These are phyloP conservation scores for Ophion ellenae DNA, from an alignment of 2,888 invertebrate species.

Conservation along the genomic window DNA sequence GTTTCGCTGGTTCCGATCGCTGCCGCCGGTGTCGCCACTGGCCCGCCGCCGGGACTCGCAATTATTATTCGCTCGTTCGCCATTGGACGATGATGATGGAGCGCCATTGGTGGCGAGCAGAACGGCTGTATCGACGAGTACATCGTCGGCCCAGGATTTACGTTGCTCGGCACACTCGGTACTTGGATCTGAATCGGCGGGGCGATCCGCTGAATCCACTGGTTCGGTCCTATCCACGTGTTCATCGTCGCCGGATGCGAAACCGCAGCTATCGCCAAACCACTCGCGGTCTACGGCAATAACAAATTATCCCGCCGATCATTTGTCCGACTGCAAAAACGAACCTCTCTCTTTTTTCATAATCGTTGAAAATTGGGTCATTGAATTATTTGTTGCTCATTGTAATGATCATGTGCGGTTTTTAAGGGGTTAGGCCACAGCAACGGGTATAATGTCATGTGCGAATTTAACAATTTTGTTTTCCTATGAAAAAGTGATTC, in stretches of 20 bases:
- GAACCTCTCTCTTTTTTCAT: neutral
- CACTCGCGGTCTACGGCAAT: conserved; percentile 72
- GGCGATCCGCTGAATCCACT: conserved; percentile 77
- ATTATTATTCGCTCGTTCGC: conserved; percentile 8
- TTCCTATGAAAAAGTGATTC: too few species aligned
- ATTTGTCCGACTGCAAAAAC: neutral
- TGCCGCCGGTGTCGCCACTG: conserved; percentile 33
- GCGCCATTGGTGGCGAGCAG: conserved; percentile 70
- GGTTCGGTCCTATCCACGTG: conserved; percentile 74
- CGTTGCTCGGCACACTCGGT: conserved; percentile 64
- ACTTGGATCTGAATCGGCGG: conserved; percentile 75
- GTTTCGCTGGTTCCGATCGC: conserved; percentile 1
- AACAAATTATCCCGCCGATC: neutral
- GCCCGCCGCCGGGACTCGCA: neutral
- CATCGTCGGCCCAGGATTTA: conserved; percentile 67
- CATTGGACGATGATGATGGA: conserved; percentile 71
- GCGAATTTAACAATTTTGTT: too few species aligned
- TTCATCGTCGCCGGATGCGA: conserved; percentile 69
- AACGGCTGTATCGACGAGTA: conserved; percentile 75
- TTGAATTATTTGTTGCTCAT: too few species aligned
- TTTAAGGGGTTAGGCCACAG: too few species aligned
- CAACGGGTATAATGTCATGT: too few species aligned
- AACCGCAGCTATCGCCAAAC: conserved; percentile 72
- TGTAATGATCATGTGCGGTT: too few species aligned
- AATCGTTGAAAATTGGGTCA: too few species aligned